phyloP scores from a whole-genome alignment of 1,140 invertebrate species.

The Hormaphis cornu region DNA sequence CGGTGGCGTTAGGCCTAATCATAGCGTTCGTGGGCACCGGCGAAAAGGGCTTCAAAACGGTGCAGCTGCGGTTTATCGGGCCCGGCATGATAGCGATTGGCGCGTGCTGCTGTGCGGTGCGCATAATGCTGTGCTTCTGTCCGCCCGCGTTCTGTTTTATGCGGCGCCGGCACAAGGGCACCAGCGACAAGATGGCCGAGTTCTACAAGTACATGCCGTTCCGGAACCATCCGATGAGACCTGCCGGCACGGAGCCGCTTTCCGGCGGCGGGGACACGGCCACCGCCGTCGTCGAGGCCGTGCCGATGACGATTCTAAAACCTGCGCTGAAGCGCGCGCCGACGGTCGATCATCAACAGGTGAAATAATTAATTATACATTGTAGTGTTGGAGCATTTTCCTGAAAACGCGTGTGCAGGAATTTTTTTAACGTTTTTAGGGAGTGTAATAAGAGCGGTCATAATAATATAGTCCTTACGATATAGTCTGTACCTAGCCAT shows the following conservation, averaged over 20 bases:
- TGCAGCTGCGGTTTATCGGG: slow-evolving; percentile 70
- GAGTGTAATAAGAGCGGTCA: too few relatives aligned
- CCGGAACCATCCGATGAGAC: slow-evolving; percentile 21
- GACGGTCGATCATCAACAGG: slow-evolving; percentile 3
- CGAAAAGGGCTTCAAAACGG: slow-evolving; percentile 79
- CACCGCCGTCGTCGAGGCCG: slow-evolving; percentile 1
- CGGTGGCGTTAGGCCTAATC: slow-evolving; percentile 67
- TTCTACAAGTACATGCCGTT: slow-evolving; percentile 39
- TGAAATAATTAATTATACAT: neutral
- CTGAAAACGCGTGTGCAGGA: too few relatives aligned
- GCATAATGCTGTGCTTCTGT: slow-evolving; percentile 53
- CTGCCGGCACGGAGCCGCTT: slow-evolving; percentile 33
- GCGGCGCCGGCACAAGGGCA: slow-evolving; percentile 34
- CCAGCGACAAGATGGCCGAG: slow-evolving; percentile 31
- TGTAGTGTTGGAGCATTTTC: too few relatives aligned
- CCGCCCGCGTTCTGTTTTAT: slow-evolving; percentile 47
- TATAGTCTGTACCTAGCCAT: too few relatives aligned
- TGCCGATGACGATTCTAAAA: slow-evolving; percentile 23
- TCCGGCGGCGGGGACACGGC: neutral
- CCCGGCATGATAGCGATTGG: slow-evolving; percentile 59
- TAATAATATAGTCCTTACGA: too few relatives aligned
- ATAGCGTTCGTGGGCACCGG: slow-evolving; percentile 81
- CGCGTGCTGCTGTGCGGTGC: slow-evolving; percentile 50
- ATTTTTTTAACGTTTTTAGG: too few relatives aligned
- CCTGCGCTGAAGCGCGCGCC: slow-evolving; percentile 15